These are phyloP conservation scores for Anguilla pacifica DNA, from an alignment of 2,797 vertebrate genomes.

Conservation along the genomic window DNA sequence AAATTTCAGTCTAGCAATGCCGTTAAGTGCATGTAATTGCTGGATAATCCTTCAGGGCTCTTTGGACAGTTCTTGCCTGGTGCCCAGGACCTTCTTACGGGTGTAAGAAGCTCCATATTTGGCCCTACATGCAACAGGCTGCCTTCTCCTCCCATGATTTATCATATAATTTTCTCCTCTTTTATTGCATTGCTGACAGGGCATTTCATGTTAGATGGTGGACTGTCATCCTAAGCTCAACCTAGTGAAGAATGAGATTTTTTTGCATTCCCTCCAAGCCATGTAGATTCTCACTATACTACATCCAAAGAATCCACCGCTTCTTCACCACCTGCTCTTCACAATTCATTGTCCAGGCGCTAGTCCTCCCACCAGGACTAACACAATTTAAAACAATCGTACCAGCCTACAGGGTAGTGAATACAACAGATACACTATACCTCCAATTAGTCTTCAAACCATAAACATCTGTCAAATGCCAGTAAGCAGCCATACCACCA, in stretches of 20 bases:
- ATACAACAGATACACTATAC: not conserved
- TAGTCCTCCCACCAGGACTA: not conserved
- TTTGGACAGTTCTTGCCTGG: not conserved
- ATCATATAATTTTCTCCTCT: not conserved
- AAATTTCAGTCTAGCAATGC: no score
- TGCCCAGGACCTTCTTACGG: not conserved
- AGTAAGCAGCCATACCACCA: no score
- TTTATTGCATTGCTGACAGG: not conserved
- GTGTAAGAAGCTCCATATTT: not conserved
- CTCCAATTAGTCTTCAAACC: not conserved
- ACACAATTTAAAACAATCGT: not conserved
- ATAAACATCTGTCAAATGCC: not conserved
- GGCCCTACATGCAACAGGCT: not conserved
- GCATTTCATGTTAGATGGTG: not conserved
- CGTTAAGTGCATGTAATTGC: not conserved
- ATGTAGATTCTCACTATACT: not conserved
- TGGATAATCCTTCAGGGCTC: not conserved
- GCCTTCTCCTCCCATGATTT: not conserved
- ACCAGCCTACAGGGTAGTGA: not conserved
- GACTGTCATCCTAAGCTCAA: not conserved
- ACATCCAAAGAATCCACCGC: not conserved
- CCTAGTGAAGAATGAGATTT: not conserved
- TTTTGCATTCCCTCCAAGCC: not conserved
- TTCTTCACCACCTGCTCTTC: not conserved
- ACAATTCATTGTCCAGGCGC: not conserved